Evolutionary conservation across 2,888 invertebrate genomes (phyloP).

Genomic region (Adelognathus sp.): DNA sequence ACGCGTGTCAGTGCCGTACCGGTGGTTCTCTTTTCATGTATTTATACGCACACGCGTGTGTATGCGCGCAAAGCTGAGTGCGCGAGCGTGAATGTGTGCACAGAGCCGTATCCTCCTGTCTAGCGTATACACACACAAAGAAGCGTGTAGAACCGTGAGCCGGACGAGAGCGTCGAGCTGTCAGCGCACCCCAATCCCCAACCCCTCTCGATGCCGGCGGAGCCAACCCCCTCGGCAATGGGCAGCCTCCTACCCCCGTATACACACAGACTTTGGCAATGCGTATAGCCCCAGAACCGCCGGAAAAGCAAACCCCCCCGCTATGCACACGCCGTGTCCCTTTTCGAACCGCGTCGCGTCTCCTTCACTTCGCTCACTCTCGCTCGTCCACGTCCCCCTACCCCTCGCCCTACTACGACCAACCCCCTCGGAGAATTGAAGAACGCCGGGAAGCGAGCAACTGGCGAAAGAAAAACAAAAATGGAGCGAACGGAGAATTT

Average conservation of each 20-base stretch:
- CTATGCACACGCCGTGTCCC: slow-evolving; percentile 62
- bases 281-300: slow-evolving; percentile 43
- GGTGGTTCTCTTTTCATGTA: slow-evolving; percentile 49
- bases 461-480: slow-evolving; percentile 46
- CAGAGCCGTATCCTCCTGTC: slow-evolving; percentile 80
- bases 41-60: slow-evolving; percentile 55
- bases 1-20: slow-evolving; percentile 38
- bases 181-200: slow-evolving; percentile 80
- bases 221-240: slow-evolving; percentile 68
- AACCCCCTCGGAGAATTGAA: slow-evolving; percentile 60
- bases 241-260: slow-evolving; percentile 64
- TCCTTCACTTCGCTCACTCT: slow-evolving; percentile 43
- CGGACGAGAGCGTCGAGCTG: slow-evolving; percentile 80
- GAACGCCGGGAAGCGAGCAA: slow-evolving; percentile 45
- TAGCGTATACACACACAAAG: no score
- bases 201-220: slow-evolving; percentile 73
- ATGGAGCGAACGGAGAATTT: slow-evolving; percentile 40
- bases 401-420: slow-evolving; percentile 50
- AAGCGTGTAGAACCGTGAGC: slow-evolving; percentile 67
- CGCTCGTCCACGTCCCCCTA: slow-evolving; percentile 7
- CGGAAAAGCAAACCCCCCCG: slow-evolving; percentile 41
- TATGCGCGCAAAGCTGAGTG: slow-evolving; percentile 62
- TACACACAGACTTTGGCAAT: slow-evolving; percentile 51
- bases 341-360: slow-evolving; percentile 61
- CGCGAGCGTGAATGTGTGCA: slow-evolving; percentile 76